Evolutionary conservation across 2,113 vertebrate genomes (phyloP).

Genomic region (Geococcyx californianus): DNA sequence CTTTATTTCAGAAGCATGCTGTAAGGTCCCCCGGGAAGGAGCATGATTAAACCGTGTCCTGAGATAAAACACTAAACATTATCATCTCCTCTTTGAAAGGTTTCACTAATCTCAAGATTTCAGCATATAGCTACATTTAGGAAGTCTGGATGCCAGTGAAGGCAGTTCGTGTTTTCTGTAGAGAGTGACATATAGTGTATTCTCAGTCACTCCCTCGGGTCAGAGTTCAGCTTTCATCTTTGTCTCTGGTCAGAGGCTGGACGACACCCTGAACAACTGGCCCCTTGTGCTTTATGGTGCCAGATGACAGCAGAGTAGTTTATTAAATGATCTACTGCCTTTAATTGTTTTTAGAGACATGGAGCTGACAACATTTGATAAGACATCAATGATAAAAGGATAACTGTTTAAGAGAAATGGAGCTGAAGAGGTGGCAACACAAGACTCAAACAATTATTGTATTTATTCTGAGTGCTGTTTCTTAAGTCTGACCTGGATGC

Average conservation of each 20-base stretch:
- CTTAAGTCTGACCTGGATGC: neutral
- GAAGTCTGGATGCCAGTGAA: neutral
- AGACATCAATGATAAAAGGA: constrained; percentile 24
- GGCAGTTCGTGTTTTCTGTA: neutral
- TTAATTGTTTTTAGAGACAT: neutral
- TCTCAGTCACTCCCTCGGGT: constrained; percentile 5
- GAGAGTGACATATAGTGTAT: constrained; percentile 28
- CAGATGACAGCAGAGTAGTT: constrained; percentile 13
- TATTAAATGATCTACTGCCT: constrained; percentile 24
- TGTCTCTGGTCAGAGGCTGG: constrained; percentile 22
- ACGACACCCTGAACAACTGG: constrained; percentile 53
- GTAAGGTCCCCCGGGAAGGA: neutral
- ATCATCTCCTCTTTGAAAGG: neutral
- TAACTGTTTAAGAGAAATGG: neutral
- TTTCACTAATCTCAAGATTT: constrained; percentile 13
- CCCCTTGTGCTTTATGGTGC: constrained; percentile 43
- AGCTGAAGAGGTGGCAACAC: neutral
- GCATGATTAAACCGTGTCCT: constrained; percentile 8
- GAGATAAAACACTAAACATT: neutral
- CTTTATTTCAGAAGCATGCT: neutral
- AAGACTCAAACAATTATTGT: neutral
- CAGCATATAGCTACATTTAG: constrained; percentile 8
- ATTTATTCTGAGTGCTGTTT: neutral
- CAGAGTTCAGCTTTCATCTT: constrained; percentile 60
- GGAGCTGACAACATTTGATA: constrained; percentile 24